Percentiles rank a stretch among this genome's conserved stretches.
These are phyloP conservation scores for Scelioninae gen. 2 DNA, from an alignment of 2,888 invertebrate species.

Conservation along the genomic window DNA sequence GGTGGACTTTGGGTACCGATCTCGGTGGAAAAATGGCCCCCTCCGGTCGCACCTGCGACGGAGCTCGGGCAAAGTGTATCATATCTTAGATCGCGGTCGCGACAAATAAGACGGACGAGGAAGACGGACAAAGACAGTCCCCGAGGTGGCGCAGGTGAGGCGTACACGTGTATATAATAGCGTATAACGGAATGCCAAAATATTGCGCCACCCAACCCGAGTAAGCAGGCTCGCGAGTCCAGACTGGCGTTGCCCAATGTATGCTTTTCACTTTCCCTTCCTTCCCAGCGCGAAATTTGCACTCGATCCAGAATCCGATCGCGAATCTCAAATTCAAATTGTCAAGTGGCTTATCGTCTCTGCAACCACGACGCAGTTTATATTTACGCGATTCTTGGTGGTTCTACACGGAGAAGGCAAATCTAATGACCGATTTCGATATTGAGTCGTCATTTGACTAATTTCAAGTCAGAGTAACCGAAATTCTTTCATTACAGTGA, in stretches of 20 bases:
- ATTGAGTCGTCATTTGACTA: too few species aligned
- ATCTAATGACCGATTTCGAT: too few species aligned
- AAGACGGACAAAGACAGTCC: constrained; percentile 41
- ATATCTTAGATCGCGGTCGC: too few species aligned
- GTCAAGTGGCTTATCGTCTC: constrained; percentile 15
- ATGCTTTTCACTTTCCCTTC: constrained; percentile 72
- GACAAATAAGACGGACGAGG: constrained; percentile 4
- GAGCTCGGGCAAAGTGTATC: constrained; percentile 20
- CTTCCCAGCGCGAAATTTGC: constrained; percentile 65
- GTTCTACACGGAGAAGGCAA: too few species aligned
- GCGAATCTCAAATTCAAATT: constrained; percentile 44
- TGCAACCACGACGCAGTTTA: too few species aligned
- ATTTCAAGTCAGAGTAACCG: too few species aligned
- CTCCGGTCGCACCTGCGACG: constrained; percentile 27
- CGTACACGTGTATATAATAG: constrained; percentile 54
- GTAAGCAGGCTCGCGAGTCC: constrained; percentile 65
- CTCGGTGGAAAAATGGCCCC: constrained; percentile 35
- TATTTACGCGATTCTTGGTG: too few species aligned
- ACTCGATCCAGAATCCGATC: constrained; percentile 64
- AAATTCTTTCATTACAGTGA: too few species aligned
- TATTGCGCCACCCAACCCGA: constrained; percentile 70
- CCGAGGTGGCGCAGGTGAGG: constrained; percentile 53
- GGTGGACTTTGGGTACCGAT: constrained; percentile 20
- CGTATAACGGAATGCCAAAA: constrained; percentile 72
- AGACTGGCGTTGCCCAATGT: constrained; percentile 69